These are phyloP conservation scores for Drosophila baimaii DNA, from an alignment of 1,140 invertebrate genomes.

Conservation along the genomic window DNA sequence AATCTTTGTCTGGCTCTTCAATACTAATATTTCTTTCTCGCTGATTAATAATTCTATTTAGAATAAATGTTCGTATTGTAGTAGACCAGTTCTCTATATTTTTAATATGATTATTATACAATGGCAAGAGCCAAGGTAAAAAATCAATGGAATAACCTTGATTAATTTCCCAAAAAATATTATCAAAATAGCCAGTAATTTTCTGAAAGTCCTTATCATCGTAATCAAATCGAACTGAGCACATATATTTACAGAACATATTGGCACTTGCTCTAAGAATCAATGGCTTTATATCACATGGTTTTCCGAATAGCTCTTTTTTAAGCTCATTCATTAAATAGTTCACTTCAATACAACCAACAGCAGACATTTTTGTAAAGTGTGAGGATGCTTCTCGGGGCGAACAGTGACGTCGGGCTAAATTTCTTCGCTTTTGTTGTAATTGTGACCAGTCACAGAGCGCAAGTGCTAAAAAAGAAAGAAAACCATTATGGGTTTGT, in stretches of 20 bases:
- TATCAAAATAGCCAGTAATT: constrained; percentile 90
- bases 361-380: constrained; percentile 88
- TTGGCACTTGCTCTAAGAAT: constrained; percentile 90
- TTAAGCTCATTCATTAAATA: constrained; percentile 86
- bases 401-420: constrained; percentile 91
- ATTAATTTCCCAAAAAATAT: constrained; percentile 95
- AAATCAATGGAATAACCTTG: constrained; percentile 95
- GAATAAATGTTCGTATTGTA: constrained; percentile 90
- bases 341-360: constrained; percentile 87
- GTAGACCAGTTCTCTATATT: constrained; percentile 89
- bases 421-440: constrained; percentile 91
- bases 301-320: constrained; percentile 76
- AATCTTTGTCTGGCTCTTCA: constrained; percentile 87
- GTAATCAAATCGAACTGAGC: constrained; percentile 89
- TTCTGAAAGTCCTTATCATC: constrained; percentile 88
- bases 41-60: constrained; percentile 89
- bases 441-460: constrained; percentile 87
- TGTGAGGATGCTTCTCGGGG: constrained; percentile 89
- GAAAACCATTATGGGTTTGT: background rate
- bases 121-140: constrained; percentile 91
- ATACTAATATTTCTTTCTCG: constrained; percentile 86
- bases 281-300: constrained; percentile 86
- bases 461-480: constrained; percentile 57
- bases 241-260: constrained; percentile 94
- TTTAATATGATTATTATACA: constrained; percentile 89